Evolutionary conservation across 2,797 vertebrate genomes (phyloP).

Genomic region (Pseudochirops cupreus): DNA sequence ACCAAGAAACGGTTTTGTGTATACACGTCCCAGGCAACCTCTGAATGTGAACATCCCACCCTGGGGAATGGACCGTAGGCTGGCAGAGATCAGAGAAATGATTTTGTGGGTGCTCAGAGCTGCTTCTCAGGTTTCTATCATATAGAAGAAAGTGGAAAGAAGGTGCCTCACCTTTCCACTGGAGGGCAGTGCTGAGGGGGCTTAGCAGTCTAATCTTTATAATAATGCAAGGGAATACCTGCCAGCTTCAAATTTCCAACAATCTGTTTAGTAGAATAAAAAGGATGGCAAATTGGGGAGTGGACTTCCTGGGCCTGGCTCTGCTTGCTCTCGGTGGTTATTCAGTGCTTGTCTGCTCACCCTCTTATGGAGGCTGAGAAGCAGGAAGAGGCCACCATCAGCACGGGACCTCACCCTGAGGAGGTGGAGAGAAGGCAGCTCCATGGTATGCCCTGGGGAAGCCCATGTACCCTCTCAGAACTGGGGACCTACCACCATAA

Average conservation of each 20-base stretch:
- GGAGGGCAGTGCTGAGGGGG: not conserved
- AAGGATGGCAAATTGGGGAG: not conserved
- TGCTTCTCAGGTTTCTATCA: too few species aligned
- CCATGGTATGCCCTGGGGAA: not conserved
- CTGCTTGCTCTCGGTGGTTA: not conserved
- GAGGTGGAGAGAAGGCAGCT: not conserved
- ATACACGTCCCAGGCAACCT: not conserved
- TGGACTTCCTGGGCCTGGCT: not conserved
- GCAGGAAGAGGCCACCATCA: not conserved
- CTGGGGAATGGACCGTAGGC: not conserved
- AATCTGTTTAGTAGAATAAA: conserved; percentile 16
- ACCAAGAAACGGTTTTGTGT: not conserved
- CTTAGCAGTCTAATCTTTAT: not conserved
- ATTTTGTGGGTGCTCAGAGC: not conserved
- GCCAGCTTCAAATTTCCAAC: not conserved
- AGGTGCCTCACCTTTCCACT: not conserved
- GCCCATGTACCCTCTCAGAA: conserved; percentile 8
- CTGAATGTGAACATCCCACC: not conserved
- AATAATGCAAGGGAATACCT: not conserved
- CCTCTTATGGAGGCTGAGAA: not conserved
- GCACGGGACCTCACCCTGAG: not conserved
- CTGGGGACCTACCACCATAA: not conserved
- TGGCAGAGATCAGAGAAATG: not conserved
- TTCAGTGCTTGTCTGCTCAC: not conserved
- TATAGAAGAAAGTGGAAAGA: not conserved